Base-by-base conservation (phyloP, 1,140 invertebrate species). In the Caerostris extrusa region DNA sequence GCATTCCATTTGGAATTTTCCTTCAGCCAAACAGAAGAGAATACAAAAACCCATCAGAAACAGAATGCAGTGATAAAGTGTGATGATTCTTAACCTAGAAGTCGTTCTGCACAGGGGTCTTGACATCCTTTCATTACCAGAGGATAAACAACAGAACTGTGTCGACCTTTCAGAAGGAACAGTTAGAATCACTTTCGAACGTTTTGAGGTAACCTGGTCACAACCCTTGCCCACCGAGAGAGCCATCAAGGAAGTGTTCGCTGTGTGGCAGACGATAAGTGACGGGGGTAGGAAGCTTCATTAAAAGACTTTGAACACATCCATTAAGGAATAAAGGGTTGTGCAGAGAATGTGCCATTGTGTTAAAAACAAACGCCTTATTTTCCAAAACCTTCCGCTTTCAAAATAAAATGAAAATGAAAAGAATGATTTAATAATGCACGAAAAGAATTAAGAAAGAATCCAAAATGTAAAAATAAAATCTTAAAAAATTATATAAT, bases 141-240 rank as follows among this genome's bases (percentile, higher is more conserved):
- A 53, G 85, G 56, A 61, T 53, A 87, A 55, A 19, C 57, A 60
- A 3, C 56, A 64, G n/a, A 87, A 61, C 6, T 64, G 58, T 87
- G 85, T 53, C 85, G 85, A 87, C 57, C 60, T 64, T 87, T 83
- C 82, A 14, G 14, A 34, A 53, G 17, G 10, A n/a, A 10, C 55
- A 7, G 5, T 56, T 12, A 3, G 57, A 60, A 60, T 87, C 85
- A 61, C 58, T 87, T 61, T 61, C 58, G 17, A 60, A 34, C 85
- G 58, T 87, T 87, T 87, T 60, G 7, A 61, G 85, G 85, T 87
- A 50, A 87, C 85, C 58, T 87, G 34, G 60, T 67, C 85, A 87
- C 34, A 64, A 50, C n/a, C n/a, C 7, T 77, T 14, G 71, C 34
- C 10, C 71, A 3, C 5, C n/a, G 61, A n/a, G 61, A 67, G 61